Evolutionary conservation across 2,888 invertebrate species (phyloP).

Genomic region (Odontomyia ornata): DNA sequence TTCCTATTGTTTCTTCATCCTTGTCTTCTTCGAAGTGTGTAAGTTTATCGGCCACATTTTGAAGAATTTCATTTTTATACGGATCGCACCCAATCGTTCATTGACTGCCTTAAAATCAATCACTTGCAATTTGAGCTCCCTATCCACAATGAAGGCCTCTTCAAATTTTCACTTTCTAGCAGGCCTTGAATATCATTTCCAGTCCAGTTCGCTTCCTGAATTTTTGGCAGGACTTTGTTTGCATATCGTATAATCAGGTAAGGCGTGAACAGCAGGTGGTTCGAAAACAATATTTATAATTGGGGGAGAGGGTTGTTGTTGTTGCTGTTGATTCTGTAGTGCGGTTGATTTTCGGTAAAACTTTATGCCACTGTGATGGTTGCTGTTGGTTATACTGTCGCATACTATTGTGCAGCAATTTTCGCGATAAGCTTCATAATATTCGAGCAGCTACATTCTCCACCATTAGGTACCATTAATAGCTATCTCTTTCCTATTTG

Average conservation of each 20-base stretch:
- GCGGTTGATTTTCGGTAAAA: too few relatives aligned
- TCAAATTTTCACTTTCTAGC: too few relatives aligned
- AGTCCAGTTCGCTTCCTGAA: too few relatives aligned
- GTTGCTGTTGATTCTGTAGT: slow-evolving; percentile 4
- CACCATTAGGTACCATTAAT: slow-evolving; percentile 64
- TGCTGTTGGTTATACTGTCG: slow-evolving; percentile 53
- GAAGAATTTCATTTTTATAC: too few relatives aligned
- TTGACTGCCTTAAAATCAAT: too few relatives aligned
- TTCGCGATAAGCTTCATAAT: slow-evolving; percentile 63
- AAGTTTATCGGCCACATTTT: too few relatives aligned
- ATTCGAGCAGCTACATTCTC: slow-evolving; percentile 63
- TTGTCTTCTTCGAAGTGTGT: too few relatives aligned
- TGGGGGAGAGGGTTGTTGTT: slow-evolving; percentile 34
- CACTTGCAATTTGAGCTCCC: too few relatives aligned
- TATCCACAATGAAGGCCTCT: too few relatives aligned
- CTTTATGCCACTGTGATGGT: slow-evolving; percentile 47
- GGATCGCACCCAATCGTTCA: too few relatives aligned
- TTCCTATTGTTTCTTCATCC: too few relatives aligned
- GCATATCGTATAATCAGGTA: slow-evolving; percentile 35
- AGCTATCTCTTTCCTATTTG: slow-evolving; percentile 60
- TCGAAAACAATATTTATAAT: slow-evolving; percentile 9
- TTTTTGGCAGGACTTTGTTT: slow-evolving; percentile 26
- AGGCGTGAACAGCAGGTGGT: slow-evolving; percentile 7
- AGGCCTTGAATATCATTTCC: too few relatives aligned
- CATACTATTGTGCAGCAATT: slow-evolving; percentile 57